phyloP scores from a whole-genome alignment of 1,140 invertebrate genomes.

The Diabrotica virgifera region DNA sequence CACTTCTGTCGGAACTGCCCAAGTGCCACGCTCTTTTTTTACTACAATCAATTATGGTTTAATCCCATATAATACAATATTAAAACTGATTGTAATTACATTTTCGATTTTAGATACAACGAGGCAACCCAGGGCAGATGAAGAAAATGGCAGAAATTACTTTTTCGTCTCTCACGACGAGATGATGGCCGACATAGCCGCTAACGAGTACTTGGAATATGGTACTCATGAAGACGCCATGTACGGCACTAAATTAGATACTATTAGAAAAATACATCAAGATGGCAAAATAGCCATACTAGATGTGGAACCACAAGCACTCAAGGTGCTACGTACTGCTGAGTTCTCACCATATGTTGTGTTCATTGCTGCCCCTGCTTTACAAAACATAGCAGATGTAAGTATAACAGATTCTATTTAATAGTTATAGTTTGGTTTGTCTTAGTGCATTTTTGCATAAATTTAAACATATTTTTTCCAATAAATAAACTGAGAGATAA shows the following conservation, averaged over 20 bases:
- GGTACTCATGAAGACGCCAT: constrained; percentile 98
- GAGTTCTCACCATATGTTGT: constrained; percentile 98
- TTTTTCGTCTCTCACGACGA: constrained; percentile 98
- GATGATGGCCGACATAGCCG: constrained; percentile 98
- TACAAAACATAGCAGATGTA: constrained; percentile 93
- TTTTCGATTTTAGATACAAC: constrained; percentile 79
- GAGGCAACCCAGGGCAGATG: constrained; percentile 86
- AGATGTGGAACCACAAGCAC: constrained; percentile 97
- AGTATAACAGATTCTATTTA: constrained; percentile 49
- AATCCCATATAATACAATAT: background rate
- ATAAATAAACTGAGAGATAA: no score
- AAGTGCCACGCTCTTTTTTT: no score
- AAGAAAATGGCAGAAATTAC: constrained; percentile 98
- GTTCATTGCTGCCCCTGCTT: constrained; percentile 92
- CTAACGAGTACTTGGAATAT: constrained; percentile 99
- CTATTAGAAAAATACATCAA: constrained; percentile 93
- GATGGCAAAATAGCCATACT: constrained; percentile 96
- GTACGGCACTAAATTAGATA: constrained; percentile 99
- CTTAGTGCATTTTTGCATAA: no score
- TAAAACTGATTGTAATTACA: background rate
- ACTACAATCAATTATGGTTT: background rate
- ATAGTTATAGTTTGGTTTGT: background rate
- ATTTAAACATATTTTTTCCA: no score
- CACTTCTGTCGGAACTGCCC: no score
- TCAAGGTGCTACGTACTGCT: constrained; percentile 93